Evolutionary conservation across 2,797 vertebrate genomes (phyloP), one percentile per base, ranked within the genome.

Genomic region (Bradypodion ventrale): DNA sequence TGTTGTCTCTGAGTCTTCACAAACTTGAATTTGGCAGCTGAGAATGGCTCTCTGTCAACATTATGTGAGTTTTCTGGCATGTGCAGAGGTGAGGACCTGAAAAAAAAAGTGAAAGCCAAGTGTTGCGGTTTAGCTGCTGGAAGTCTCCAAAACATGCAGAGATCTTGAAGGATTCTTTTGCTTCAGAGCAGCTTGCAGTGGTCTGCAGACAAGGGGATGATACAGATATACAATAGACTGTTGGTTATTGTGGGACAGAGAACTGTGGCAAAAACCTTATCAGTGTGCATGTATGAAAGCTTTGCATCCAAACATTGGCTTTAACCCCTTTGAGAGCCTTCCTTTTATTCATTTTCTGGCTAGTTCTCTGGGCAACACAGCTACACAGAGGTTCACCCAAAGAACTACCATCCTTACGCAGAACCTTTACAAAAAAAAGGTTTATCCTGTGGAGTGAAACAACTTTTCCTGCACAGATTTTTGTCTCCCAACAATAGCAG

Each of bases 1-100:
- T 90, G 90, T 92, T 83, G n/a, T 88, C 87, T 87, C 46, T 80
- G 83, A 88, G 2, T 68, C 52, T 68, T 87, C 42, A 73, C 7
- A 37, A 83, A 40, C 77, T 73, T 88, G 78, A 87, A 84, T 44
- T 91, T 90, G 85, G 83, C 85, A 85, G 78, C 6, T 56, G 75
- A 68, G 7, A 63, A 87, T 83, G 91, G 35, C 46, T 89, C 84
- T 69, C 66, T 29, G 29, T 82, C 81, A 91, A 87, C 83, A 90
- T 0, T n/a, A 7, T 91, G 85, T 86, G 23, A 42, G 4, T 85
- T 85, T 90, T 88, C 66, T 91, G 91, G 85, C 46, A 32, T n/a
- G 19, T 68, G 12, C 29, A 42, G 63, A 90, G 56, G 82, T 37
- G 79, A 89, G 69, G 91, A 75, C 83, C 49, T 70, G 85, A 88